A percentile compares a stretch with the other conserved stretches of the same genome.
Conservation (phyloP, 2,888 invertebrate species). For the Sphecodes monilicornis region DNA sequence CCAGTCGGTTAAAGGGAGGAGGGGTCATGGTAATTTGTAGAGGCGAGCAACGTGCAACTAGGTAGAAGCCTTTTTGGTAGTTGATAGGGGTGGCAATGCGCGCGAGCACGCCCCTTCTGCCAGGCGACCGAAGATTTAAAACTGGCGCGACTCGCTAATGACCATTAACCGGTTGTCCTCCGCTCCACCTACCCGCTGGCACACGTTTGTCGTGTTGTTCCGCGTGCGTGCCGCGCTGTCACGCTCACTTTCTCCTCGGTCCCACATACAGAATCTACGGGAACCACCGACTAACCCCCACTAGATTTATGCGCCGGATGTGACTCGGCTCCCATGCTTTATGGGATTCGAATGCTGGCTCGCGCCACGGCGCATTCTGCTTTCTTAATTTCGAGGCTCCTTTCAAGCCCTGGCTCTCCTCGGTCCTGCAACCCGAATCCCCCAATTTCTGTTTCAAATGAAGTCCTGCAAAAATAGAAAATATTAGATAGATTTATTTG, state of each 20-base stretch:
- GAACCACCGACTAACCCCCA: conserved; percentile 71
- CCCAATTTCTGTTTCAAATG: no score
- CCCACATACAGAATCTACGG: conserved; percentile 56
- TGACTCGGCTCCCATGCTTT: conserved; percentile 81
- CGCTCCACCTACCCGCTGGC: conserved; percentile 67
- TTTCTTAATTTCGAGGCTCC: conserved; percentile 60
- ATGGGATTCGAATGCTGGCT: conserved; percentile 78
- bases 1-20: conserved; percentile 60
- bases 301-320: conserved; percentile 83
- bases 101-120: conserved; percentile 61
- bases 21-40: conserved; percentile 67
- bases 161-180: conserved; percentile 81
- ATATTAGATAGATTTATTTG: no score
- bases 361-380: conserved; percentile 60
- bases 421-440: no score
- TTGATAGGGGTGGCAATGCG: conserved; percentile 66
- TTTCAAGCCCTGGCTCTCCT: no score
- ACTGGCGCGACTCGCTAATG: conserved; percentile 79
- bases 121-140: conserved; percentile 79
- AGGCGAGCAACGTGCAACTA: conserved; percentile 67
- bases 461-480: no score
- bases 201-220: conserved; percentile 70
- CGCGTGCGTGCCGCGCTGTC: conserved; percentile 67
- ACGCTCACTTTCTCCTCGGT: conserved; percentile 58
- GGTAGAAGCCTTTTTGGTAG: conserved; percentile 68